Evolutionary conservation across 2,113 vertebrate species (phyloP).

Genomic region (Elaphurus davidianus): DNA sequence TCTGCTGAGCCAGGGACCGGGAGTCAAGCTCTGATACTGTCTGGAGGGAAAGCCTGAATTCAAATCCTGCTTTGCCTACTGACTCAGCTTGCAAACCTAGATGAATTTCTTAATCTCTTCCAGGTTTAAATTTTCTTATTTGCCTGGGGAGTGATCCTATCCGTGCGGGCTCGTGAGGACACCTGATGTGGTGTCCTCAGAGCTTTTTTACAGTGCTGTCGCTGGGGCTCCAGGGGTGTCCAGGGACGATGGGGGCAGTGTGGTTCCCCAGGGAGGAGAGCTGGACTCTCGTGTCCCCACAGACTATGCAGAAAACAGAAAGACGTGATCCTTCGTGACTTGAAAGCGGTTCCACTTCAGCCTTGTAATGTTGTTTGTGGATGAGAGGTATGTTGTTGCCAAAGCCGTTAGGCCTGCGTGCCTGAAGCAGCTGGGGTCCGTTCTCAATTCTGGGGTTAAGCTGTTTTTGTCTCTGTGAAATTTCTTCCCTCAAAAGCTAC

Average conservation of each 20-base stretch:
- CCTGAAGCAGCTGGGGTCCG: conserved; percentile 40
- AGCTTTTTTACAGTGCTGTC: neutral
- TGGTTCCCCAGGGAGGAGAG: neutral
- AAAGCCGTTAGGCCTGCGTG: conserved; percentile 11
- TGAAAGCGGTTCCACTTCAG: neutral
- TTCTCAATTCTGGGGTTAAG: conserved; percentile 35
- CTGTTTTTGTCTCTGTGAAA: conserved; percentile 26
- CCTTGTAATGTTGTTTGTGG: neutral
- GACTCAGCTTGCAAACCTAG: conserved; percentile 11
- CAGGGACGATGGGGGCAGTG: neutral
- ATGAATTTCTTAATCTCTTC: conserved; percentile 41
- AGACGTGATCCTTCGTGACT: neutral
- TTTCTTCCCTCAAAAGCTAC: conserved; percentile 27
- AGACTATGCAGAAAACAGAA: neutral
- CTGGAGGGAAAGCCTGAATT: conserved; percentile 54
- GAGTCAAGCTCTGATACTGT: neutral
- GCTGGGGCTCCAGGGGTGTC: neutral
- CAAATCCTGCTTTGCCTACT: conserved; percentile 28
- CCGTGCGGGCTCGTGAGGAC: neutral
- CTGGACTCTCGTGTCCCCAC: neutral
- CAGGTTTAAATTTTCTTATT: conserved; percentile 35
- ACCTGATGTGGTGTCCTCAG: neutral
- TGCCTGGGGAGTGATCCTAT: conserved; percentile 20
- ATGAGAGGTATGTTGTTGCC: neutral
- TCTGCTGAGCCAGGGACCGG: neutral